Base-by-base conservation (phyloP, 2,797 vertebrate genomes). In the Enteromius fasciolatus region DNA sequence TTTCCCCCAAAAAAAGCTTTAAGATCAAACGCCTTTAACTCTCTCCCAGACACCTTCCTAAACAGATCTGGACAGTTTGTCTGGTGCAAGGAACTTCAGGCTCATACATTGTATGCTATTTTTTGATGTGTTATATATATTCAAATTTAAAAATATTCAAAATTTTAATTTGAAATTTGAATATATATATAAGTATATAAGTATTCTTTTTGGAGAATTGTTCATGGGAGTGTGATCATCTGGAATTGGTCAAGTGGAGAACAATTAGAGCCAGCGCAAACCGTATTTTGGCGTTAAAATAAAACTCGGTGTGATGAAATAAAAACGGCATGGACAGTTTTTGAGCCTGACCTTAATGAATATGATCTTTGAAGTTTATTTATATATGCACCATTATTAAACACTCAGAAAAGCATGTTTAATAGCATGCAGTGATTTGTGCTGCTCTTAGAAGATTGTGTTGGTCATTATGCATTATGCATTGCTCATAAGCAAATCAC, bases 11-110 rank as follows among this genome's bases (percentile, higher is more conserved):
- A 79, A 83, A n/a, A 36, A 23, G 9, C 69, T 76, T 83, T 48
- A 74, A 48, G 84, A 80, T 54, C 82, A 85, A 79, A 72, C 4
- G 41, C 52, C 18, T 41, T 39, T 74, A n/a, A 73, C 20, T 67
- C 59, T 74, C 59, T 69, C 18, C 50, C 46, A 50, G 25, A 69
- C 64, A 76, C 63, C 63, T 75, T 46, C 33, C 67, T 77, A 39
- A 70, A 70, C 39, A 78, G 28, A 20, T 17, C 66, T 25, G 75
- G 44, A 66, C 0, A n/a, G 36, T 44, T 14, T 15, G 41, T 33
- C 48, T 59, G 50, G 18, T 52, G 44, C 23, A 39, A 25, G 46
- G 25, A 52, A 39, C 39, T 28, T 57, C n/a, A 61, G 46, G 25
- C 28, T 78, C 25, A 3, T 28, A 20, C 10, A 28, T 11, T 57